phyloP scores from a whole-genome alignment of 2,113 vertebrate species.

The Lanius ludovicianus region DNA sequence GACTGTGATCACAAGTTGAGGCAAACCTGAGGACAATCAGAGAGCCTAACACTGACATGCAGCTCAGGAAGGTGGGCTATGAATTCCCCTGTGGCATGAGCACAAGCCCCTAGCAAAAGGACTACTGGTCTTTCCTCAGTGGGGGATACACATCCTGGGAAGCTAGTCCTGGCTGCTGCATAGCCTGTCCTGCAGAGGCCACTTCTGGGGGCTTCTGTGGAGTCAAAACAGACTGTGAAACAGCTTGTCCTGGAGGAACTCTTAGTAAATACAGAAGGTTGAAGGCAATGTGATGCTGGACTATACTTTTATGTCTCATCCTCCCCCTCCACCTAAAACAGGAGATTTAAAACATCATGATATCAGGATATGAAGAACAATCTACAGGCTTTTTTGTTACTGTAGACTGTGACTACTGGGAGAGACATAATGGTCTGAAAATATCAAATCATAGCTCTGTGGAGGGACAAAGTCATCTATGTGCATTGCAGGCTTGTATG shows the following conservation, averaged over 20 bases:
- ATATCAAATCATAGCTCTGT: neutral
- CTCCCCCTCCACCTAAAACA: neutral
- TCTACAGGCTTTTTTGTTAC: neutral
- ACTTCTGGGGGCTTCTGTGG: neutral
- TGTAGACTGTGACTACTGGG: neutral
- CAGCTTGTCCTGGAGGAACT: neutral
- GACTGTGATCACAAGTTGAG: neutral
- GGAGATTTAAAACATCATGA: neutral
- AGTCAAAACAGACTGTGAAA: neutral
- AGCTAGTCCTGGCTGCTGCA: neutral
- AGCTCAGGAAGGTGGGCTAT: neutral
- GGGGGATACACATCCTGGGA: neutral
- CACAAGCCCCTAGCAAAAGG: neutral
- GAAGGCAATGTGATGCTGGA: neutral
- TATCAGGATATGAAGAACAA: neutral
- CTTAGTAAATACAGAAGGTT: neutral
- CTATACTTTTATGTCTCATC: neutral
- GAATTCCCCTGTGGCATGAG: neutral
- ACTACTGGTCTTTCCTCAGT: neutral
- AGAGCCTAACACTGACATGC: neutral
- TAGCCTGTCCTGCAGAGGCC: neutral
- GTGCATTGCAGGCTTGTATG: neutral
- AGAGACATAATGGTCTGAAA: neutral
- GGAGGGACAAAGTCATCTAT: neutral
- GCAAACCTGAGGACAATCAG: neutral